Percentiles rank a stretch among this genome's conserved stretches.
These are phyloP conservation scores for Diadumene lineata DNA, from an alignment of 92 coral and sea anemone species.

Conservation along the genomic window DNA sequence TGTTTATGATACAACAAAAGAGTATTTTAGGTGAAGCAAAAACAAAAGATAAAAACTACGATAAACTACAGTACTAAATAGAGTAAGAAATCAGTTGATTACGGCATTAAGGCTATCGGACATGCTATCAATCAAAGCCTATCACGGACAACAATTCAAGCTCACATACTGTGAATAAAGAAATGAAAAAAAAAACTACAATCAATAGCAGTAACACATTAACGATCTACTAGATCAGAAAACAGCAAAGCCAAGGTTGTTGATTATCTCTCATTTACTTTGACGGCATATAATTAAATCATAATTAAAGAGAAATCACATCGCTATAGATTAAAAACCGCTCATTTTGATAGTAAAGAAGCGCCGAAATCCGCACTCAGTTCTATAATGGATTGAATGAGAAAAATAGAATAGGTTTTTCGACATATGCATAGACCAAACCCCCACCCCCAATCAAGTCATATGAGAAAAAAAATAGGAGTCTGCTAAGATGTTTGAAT, in stretches of 20 bases:
- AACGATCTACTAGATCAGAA: too few relatives aligned
- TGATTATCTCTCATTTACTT: not conserved
- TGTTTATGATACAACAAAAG: too few relatives aligned
- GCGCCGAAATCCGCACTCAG: not conserved
- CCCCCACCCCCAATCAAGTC: too few relatives aligned
- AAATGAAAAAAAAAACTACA: too few relatives aligned
- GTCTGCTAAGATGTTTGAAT: not conserved
- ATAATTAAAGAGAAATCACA: slow-evolving; percentile 4
- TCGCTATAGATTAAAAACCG: slow-evolving; percentile 1
- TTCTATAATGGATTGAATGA: not conserved
- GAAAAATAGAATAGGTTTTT: too few relatives aligned
- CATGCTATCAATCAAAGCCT: not conserved
- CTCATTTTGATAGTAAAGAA: not conserved
- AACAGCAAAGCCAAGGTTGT: not conserved
- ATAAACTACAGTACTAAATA: not conserved
- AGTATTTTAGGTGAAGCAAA: not conserved
- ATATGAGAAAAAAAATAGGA: too few relatives aligned
- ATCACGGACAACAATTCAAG: too few relatives aligned
- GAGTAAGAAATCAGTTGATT: not conserved
- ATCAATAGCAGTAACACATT: too few relatives aligned
- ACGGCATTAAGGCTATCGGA: not conserved
- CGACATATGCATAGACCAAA: too few relatives aligned
- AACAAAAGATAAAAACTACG: too few relatives aligned
- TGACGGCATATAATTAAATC: not conserved
- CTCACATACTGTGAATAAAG: too few relatives aligned